These are phyloP conservation scores for Coleophora flavipennella DNA, from an alignment of 2,888 invertebrate species.

Conservation along the genomic window DNA sequence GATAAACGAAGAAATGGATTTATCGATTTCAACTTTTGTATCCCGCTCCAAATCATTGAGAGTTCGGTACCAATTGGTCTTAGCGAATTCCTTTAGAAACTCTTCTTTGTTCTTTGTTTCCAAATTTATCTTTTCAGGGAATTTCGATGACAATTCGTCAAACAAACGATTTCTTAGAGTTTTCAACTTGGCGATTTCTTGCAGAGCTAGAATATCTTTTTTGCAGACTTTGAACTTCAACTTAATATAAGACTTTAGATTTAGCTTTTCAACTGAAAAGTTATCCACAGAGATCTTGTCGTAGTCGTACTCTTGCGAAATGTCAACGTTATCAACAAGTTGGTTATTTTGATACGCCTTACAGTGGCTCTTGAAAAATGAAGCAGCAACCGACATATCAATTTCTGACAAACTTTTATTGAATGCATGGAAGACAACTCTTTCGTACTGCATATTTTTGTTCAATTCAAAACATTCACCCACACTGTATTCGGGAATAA, in stretches of 20 bases:
- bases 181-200: slow-evolving; percentile 28
- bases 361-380: too few species aligned
- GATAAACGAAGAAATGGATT: slow-evolving; percentile 29
- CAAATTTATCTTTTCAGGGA: slow-evolving; percentile 3
- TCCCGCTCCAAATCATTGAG: slow-evolving; percentile 12
- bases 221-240: slow-evolving; percentile 21
- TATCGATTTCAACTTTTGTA: slow-evolving; percentile 25
- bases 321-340: slow-evolving; percentile 20
- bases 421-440: slow-evolving; percentile 24
- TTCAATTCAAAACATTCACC: slow-evolving; percentile 18
- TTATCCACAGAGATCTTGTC: slow-evolving; percentile 22
- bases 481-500: slow-evolving; percentile 9
- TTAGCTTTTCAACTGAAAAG: slow-evolving; percentile 22
- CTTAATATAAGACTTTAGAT: slow-evolving; percentile 28
- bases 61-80: slow-evolving; percentile 22
- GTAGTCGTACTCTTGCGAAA: slow-evolving; percentile 29
- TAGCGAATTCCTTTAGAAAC: slow-evolving; percentile 19
- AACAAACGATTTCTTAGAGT: slow-evolving; percentile 19
- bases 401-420: slow-evolving; percentile 8
- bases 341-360: slow-evolving; percentile 23
- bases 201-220: slow-evolving; percentile 13
- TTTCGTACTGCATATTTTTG: slow-evolving; percentile 23
- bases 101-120: slow-evolving; percentile 20
- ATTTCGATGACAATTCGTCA: neutral
- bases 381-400: slow-evolving; percentile 24